Evolutionary conservation across 2,888 invertebrate species (phyloP).

Genomic region (Lepidochrysops patricia): DNA sequence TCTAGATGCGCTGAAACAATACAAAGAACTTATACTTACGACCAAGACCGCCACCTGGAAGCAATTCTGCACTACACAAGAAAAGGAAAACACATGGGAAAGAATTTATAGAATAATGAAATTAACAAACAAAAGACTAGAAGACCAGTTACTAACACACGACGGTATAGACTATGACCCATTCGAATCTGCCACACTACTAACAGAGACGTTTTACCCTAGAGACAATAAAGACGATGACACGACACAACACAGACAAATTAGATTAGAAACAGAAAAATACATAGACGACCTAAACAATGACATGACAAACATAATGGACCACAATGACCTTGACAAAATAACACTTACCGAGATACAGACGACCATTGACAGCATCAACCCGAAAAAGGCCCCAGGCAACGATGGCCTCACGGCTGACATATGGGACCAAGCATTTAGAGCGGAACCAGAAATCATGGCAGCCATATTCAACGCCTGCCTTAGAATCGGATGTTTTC

Average conservation of each 20-base stretch:
- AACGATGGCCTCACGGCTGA: conserved; percentile 19
- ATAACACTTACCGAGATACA: background rate
- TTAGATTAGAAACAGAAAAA: background rate
- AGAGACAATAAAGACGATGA: conserved; percentile 12
- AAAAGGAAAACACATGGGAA: conserved; percentile 19
- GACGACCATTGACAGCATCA: background rate
- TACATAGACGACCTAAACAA: background rate
- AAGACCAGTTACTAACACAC: conserved; percentile 4
- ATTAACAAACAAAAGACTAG: background rate
- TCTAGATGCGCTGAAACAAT: background rate
- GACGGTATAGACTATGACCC: background rate
- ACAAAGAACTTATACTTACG: conserved; percentile 2
- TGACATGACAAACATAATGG: background rate
- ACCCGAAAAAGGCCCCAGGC: conserved; percentile 20
- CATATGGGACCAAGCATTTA: conserved; percentile 12
- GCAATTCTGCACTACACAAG: conserved; percentile 16
- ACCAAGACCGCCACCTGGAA: conserved; percentile 18
- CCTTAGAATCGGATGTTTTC: conserved; percentile 16
- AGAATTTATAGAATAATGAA: conserved; percentile 19
- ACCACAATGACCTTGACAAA: background rate
- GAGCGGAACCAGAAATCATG: background rate
- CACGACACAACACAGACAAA: background rate
- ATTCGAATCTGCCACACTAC: conserved; percentile 14
- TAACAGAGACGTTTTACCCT: conserved; percentile 20
- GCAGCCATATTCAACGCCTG: conserved; percentile 19